These are phyloP conservation scores for Cyphomyrmex costatus DNA, from an alignment of 1,140 invertebrate species.

Conservation along the genomic window DNA sequence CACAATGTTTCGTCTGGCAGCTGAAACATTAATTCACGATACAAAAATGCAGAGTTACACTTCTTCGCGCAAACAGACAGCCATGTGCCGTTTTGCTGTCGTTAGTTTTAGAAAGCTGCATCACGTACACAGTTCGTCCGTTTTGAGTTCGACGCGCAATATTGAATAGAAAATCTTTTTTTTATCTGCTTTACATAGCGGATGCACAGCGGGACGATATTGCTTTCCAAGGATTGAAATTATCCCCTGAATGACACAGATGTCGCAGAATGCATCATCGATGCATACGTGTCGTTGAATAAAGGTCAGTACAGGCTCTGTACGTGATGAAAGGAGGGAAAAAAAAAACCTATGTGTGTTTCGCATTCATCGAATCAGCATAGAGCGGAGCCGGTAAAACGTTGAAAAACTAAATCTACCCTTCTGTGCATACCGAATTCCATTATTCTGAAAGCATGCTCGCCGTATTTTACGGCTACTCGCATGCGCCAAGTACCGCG, in stretches of 20 bases:
- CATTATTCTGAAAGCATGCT: slow-evolving; percentile 44
- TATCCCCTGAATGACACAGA: slow-evolving; percentile 58
- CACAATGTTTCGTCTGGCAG: background rate
- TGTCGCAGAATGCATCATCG: slow-evolving; percentile 60
- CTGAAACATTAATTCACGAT: background rate
- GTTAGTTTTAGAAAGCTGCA: background rate
- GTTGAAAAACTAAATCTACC: slow-evolving; percentile 46
- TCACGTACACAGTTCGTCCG: background rate
- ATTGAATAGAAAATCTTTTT: slow-evolving; percentile 31
- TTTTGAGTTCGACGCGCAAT: slow-evolving; percentile 22
- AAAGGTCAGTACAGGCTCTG: slow-evolving; percentile 16
- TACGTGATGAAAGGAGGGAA: slow-evolving; percentile 42
- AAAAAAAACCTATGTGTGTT: slow-evolving; percentile 18
- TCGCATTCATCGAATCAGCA: slow-evolving; percentile 61
- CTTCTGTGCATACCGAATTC: slow-evolving; percentile 51
- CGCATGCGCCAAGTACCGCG: background rate
- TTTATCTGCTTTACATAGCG: slow-evolving; percentile 59
- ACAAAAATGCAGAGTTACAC: background rate
- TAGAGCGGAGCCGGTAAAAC: slow-evolving; percentile 54
- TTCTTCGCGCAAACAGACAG: background rate
- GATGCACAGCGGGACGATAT: slow-evolving; percentile 50
- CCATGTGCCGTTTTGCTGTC: background rate
- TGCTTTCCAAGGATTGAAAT: slow-evolving; percentile 63
- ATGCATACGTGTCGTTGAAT: slow-evolving; percentile 58
- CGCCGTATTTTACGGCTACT: slow-evolving; percentile 22